These are phyloP conservation scores for Urocolius indicus DNA, from an alignment of 2,113 vertebrate species.

Conservation along the genomic window DNA sequence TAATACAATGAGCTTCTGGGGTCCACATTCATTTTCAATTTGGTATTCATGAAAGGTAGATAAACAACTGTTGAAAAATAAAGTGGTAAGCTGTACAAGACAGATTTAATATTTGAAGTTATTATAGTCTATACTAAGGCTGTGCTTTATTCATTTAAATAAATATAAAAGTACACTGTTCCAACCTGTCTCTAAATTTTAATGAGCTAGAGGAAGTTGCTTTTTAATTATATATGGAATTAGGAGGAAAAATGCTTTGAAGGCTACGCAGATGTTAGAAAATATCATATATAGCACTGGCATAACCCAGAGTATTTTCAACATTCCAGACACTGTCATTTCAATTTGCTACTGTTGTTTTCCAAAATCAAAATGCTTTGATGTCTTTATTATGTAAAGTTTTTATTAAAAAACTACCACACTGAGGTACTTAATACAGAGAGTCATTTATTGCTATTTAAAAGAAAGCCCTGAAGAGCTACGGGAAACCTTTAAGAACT, in stretches of 20 bases:
- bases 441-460: neutral
- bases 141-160: constrained; percentile 26
- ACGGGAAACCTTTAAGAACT: neutral
- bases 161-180: constrained; percentile 3
- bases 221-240: constrained; percentile 55
- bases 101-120: neutral
- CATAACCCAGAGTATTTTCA: neutral
- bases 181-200: constrained; percentile 17
- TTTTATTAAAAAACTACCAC: neutral
- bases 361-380: neutral
- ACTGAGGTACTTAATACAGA: neutral
- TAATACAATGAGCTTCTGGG: neutral
- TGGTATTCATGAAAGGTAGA: neutral
- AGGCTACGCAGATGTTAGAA: neutral
- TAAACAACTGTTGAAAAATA: neutral
- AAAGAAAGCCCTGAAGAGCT: neutral
- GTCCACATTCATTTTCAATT: neutral
- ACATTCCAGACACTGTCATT: neutral
- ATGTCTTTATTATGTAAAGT: neutral
- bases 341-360: neutral
- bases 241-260: constrained; percentile 33
- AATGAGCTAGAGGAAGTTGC: constrained; percentile 36
- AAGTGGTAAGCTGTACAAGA: neutral
- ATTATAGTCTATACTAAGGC: neutral
- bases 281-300: neutral